Percentiles rank a stretch among this genome's conserved stretches.
Conservation (phyloP, 2,888 invertebrate genomes). For the Minunthozetes semirufus region DNA sequence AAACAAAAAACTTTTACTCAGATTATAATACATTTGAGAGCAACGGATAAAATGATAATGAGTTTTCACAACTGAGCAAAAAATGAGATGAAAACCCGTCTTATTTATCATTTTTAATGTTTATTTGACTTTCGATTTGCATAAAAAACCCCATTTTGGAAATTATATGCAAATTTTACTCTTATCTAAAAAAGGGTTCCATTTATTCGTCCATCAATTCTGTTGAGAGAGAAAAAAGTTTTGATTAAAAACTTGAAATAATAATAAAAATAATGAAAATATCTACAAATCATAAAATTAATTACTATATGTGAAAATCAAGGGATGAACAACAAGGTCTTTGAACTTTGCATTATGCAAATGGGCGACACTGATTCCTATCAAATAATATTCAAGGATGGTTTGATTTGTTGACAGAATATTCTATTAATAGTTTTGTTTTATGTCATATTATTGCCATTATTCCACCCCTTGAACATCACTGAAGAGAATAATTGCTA, state of each 20-base stretch:
- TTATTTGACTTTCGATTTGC: neutral
- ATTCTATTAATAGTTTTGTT: too few species aligned
- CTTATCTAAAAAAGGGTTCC: constrained; percentile 1
- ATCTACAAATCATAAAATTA: too few species aligned
- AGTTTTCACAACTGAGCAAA: neutral
- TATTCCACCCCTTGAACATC: too few species aligned
- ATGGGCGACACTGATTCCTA: too few species aligned
- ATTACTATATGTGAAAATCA: too few species aligned
- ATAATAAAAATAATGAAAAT: too few species aligned
- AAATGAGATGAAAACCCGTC: neutral
- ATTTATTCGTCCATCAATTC: neutral
- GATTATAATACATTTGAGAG: constrained; percentile 1
- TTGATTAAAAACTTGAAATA: neutral
- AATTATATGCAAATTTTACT: neutral
- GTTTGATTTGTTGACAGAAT: too few species aligned
- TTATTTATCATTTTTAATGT: constrained; percentile 15
- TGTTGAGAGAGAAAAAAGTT: neutral
- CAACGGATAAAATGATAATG: neutral
- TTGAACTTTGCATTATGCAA: too few species aligned
- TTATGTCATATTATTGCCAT: too few species aligned
- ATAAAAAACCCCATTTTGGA: neutral
- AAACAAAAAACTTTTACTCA: neutral
- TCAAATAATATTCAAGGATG: too few species aligned
- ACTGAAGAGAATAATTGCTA: too few species aligned
- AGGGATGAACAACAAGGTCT: too few species aligned